These are phyloP conservation scores for Mormyrops boulengeri DNA, from an alignment of 2,797 vertebrate genomes.

Conservation along the genomic window DNA sequence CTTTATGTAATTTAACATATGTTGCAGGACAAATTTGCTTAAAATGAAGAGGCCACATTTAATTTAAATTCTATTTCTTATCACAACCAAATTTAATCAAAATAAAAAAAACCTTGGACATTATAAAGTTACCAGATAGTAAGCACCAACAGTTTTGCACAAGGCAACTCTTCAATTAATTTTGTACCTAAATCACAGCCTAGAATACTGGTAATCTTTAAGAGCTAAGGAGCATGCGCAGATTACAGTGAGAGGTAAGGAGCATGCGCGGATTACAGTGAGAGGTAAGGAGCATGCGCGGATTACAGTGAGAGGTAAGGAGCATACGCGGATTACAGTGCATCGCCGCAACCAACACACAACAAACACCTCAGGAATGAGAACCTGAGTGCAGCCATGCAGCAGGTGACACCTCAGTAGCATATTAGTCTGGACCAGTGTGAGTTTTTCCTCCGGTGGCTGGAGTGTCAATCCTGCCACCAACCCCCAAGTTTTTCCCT, in stretches of 20 bases:
- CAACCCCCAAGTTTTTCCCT: not conserved
- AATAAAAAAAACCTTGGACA: not conserved
- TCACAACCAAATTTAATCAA: not conserved
- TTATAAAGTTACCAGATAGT: not conserved
- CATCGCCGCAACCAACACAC: not conserved
- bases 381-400: not conserved
- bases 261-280: not conserved
- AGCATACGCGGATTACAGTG: not conserved
- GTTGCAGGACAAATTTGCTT: not conserved
- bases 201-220: not conserved
- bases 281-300: not conserved
- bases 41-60: not conserved
- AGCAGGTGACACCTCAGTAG: not conserved
- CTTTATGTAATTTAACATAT: not conserved
- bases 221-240: not conserved
- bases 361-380: not conserved
- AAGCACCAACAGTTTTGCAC: not conserved
- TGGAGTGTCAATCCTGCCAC: not conserved
- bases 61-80: not conserved
- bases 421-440: not conserved
- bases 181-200: not conserved
- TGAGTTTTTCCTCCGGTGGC: not conserved
- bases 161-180: not conserved
- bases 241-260: not conserved
- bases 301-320: not conserved